Conservation (phyloP, 2,113 vertebrate species). For the Tragelaphus imberbis region DNA sequence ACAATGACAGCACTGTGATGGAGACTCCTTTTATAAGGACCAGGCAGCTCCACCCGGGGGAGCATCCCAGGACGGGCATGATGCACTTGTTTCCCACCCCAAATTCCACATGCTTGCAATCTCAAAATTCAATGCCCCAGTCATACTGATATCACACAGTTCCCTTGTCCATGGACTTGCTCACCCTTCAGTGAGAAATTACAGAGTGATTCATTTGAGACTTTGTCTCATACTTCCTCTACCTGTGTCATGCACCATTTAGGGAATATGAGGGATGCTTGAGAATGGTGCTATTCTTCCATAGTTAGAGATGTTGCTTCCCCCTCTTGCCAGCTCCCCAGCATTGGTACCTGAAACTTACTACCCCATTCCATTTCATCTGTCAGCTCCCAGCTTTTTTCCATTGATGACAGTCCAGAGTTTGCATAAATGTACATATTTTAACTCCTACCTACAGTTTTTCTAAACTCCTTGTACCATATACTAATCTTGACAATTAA, state of each 20-base stretch:
- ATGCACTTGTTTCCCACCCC: background rate
- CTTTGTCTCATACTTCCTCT: background rate
- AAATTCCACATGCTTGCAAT: background rate
- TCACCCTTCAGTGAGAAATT: background rate
- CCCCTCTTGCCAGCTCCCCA: too few species aligned
- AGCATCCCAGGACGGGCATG: background rate
- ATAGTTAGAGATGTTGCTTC: too few species aligned
- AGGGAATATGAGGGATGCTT: background rate
- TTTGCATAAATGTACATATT: too few species aligned
- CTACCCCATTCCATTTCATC: too few species aligned
- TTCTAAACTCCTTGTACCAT: too few species aligned
- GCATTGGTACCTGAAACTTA: too few species aligned
- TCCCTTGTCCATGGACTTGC: background rate
- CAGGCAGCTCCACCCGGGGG: too few species aligned
- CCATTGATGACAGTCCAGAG: too few species aligned
- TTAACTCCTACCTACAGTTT: too few species aligned
- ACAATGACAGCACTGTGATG: background rate
- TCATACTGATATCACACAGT: background rate
- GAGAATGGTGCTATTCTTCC: too few species aligned
- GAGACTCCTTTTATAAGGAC: conserved; percentile 3
- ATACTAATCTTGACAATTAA: too few species aligned
- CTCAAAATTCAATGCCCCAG: background rate
- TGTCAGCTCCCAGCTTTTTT: too few species aligned
- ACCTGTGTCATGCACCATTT: rapidly evolving
- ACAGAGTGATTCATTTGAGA: background rate